Evolutionary conservation across 2,113 vertebrate species (phyloP), one percentile per base, ranked within the genome.

Genomic region (Corynorhinus townsendii): DNA sequence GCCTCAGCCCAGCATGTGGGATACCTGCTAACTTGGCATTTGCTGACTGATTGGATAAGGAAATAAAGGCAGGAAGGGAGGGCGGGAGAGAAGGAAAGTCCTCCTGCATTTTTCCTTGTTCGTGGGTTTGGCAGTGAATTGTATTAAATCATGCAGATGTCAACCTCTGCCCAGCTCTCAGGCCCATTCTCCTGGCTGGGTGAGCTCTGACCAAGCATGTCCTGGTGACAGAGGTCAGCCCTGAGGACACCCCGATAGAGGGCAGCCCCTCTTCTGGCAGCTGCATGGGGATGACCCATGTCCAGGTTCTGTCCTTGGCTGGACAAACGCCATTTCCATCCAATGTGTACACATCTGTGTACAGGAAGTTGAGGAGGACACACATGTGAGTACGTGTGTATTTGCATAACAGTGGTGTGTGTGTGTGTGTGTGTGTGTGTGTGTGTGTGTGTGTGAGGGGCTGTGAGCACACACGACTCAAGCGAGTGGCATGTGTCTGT

Each of bases 51-150:
- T 20, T 66, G 20, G n/a, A 56, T 54, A 59, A 35, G 43, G 56
- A 68, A 16, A 28, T 12, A 20, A 43, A 52, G 59, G 10, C 17
- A 49, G 38, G 43, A 5, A 47, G 85, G 90, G 84, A 69, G 35
- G 64, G 2, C 68, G 8, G n/a, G 64, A 38, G 16, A 11, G 12
- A 20, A 56, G 4, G 52, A 33, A 72, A 93, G 54, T 19, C 15
- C n/a, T 26, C 40, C 0, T 71, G 52, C 76, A 93, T 95, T 96
- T 95, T 95, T 98, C 95, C 95, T 96, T 97, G 95, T 96, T 97
- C 89, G 95, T 2, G 7, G 2, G 59, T 14, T 40, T 49, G 56
- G 30, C 33, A 11, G 33, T 47, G 54, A 38, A 17, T n/a, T 10
- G 1, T 40, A 33, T 73, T 24, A 38, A 83, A 24, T 49, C 19